phyloP scores from a whole-genome alignment of 2,888 invertebrate genomes.

The Protophormia terraenovae region DNA sequence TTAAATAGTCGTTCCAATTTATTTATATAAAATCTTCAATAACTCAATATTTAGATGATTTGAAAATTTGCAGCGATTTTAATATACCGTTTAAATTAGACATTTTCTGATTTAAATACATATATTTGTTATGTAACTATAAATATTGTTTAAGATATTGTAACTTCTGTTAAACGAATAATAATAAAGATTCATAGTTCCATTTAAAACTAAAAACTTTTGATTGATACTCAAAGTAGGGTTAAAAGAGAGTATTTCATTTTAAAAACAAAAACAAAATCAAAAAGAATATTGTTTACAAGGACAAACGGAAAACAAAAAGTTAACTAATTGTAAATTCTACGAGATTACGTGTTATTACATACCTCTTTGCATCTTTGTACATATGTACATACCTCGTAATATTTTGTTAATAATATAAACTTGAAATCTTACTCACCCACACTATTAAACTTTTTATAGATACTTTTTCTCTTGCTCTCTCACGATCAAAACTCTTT shows the following conservation, averaged over 20 bases:
- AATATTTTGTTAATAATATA: neutral
- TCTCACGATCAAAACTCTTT: neutral
- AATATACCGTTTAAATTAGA: too few relatives aligned
- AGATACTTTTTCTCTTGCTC: neutral
- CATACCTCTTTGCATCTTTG: neutral
- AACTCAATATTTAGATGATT: too few relatives aligned
- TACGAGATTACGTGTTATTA: neutral
- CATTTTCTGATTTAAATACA: too few relatives aligned
- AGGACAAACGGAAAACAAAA: neutral
- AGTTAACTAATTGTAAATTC: neutral
- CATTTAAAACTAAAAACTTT: too few relatives aligned
- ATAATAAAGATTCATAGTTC: too few relatives aligned
- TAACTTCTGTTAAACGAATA: too few relatives aligned
- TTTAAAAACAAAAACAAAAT: neutral
- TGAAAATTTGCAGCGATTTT: too few relatives aligned
- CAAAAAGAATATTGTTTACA: neutral
- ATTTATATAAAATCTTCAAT: too few relatives aligned
- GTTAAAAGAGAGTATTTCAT: neutral
- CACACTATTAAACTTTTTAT: neutral
- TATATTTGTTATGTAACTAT: too few relatives aligned
- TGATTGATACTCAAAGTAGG: neutral
- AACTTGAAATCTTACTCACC: conserved; percentile 1
- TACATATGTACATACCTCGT: neutral
- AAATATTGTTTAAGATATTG: too few relatives aligned
- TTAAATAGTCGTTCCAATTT: too few relatives aligned